Base-by-base conservation (phyloP, 2,888 invertebrate species). In the Microplitis manilae region DNA sequence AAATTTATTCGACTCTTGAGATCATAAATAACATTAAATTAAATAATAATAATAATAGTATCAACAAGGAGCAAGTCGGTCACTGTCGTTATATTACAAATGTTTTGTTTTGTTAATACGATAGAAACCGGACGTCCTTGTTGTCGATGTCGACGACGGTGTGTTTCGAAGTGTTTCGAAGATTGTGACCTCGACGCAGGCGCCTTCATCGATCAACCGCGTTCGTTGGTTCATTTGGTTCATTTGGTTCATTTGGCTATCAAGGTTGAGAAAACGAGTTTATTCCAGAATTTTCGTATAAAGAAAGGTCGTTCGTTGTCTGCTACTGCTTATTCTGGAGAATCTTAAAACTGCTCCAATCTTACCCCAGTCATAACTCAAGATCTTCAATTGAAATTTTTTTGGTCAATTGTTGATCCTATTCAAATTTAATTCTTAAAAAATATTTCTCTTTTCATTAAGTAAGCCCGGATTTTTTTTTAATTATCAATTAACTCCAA, bases 171-270 rank as follows among this genome's bases (percentile, higher is more conserved):
- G 50, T 39, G 73, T 77, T 69, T 70, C 17, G 69, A 64, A 69
- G 65, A 69, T 67, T 40, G n/a, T 74, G 77, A 60, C 74, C 77
- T 77, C 74, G 77, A 68, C 68, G 71, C 74, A 71, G 71, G 74
- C 77, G 77, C 74, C 74, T 60, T 77, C 74, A 75, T 74, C 70
- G 68, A 77, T 77, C 77, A 77, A 74, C 73, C 67, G 61, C 38
- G 39, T 41, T 50, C 62, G 13, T 8, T 59, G 67, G 67, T 50
- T 50, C 13, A 13, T 50, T 50, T 13, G 67, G 67, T 50, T 50
- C 13, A 13, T 50, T 50, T 13, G 30, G 30, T 30, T 30, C 30
- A 30, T 50, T 50, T 50, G 67, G 67, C 8, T 65, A 73, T 67
- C 67, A 30, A 73, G 67, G 67, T 73, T 50, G 15, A 67, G 67